phyloP scores from a whole-genome alignment of 2,888 invertebrate genomes.

The Drepana falcataria region DNA sequence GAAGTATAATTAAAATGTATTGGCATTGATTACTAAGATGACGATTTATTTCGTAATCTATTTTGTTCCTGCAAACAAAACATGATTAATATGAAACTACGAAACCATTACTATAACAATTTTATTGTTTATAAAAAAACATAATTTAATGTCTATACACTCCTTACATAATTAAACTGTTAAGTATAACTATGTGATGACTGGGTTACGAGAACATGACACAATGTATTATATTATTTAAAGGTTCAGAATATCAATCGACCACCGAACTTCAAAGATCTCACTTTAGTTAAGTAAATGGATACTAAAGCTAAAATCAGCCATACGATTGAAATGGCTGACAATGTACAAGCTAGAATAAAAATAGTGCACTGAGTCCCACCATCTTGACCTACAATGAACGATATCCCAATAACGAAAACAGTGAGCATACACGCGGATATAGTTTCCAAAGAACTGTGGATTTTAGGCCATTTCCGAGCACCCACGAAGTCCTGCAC shows the following conservation, averaged over 20 bases:
- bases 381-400: conserved; percentile 38
- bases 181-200: no score
- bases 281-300: conserved; percentile 48
- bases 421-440: conserved; percentile 50
- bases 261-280: conserved; percentile 37
- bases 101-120: no score
- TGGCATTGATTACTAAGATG: no score
- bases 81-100: no score
- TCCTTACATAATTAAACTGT: no score
- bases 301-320: conserved; percentile 41
- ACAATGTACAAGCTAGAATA: conserved; percentile 45
- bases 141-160: no score
- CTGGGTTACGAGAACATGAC: no score
- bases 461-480: conserved; percentile 68
- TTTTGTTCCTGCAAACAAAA: no score
- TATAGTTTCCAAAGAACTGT: conserved; percentile 67
- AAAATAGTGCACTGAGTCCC: conserved; percentile 54
- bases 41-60: no score
- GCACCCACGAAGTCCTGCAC: conserved; percentile 69
- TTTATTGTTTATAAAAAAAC: no score
- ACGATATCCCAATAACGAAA: conserved; percentile 48
- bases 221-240: background rate
- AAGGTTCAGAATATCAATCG: conserved; percentile 23
- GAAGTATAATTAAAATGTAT: no score
- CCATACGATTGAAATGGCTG: conserved; percentile 53